Evolutionary conservation across 1,140 invertebrate species (phyloP).

Genomic region (Drosophila cardini): DNA sequence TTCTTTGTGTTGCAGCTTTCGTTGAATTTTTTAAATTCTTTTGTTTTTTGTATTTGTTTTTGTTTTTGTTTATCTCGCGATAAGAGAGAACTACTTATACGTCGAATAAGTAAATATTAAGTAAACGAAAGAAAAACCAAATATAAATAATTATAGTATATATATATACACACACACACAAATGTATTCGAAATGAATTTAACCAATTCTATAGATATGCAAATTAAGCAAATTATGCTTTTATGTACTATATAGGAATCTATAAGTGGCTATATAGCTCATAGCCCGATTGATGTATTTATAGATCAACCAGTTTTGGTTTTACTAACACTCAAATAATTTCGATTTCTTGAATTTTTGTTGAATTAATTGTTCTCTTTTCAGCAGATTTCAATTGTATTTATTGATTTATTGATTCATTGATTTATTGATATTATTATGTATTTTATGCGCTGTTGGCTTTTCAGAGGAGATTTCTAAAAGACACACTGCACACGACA

Average conservation of each 20-base stretch:
- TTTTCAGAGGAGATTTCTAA: slow-evolving; percentile 33
- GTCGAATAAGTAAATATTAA: slow-evolving; percentile 15
- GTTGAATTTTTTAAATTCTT: slow-evolving; percentile 26
- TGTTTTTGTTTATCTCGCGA: slow-evolving; percentile 46
- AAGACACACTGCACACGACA: slow-evolving; percentile 55
- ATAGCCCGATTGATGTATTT: slow-evolving; percentile 38
- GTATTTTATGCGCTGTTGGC: slow-evolving; percentile 53
- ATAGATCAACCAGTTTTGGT: slow-evolving; percentile 25
- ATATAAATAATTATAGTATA: slow-evolving; percentile 23
- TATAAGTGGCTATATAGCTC: slow-evolving; percentile 20
- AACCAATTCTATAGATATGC: slow-evolving; percentile 34
- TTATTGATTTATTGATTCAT: slow-evolving; percentile 30
- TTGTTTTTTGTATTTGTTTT: slow-evolving; percentile 19
- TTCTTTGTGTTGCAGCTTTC: slow-evolving; percentile 47
- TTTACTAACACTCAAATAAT: slow-evolving; percentile 43
- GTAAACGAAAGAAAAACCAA: slow-evolving; percentile 23
- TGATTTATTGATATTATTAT: slow-evolving; percentile 31
- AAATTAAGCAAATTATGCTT: slow-evolving; percentile 16
- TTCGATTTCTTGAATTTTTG: slow-evolving; percentile 21
- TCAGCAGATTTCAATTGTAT: slow-evolving; percentile 22
- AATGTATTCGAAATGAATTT: slow-evolving; percentile 26
- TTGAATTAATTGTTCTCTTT: slow-evolving; percentile 25
- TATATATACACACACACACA: slow-evolving; percentile 15
- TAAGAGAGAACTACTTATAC: slow-evolving; percentile 36
- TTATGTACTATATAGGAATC: slow-evolving; percentile 21